Evolutionary conservation across 2,888 invertebrate genomes (phyloP), one percentile per base, ranked within the genome.

Genomic region (Parelbella ahira): DNA sequence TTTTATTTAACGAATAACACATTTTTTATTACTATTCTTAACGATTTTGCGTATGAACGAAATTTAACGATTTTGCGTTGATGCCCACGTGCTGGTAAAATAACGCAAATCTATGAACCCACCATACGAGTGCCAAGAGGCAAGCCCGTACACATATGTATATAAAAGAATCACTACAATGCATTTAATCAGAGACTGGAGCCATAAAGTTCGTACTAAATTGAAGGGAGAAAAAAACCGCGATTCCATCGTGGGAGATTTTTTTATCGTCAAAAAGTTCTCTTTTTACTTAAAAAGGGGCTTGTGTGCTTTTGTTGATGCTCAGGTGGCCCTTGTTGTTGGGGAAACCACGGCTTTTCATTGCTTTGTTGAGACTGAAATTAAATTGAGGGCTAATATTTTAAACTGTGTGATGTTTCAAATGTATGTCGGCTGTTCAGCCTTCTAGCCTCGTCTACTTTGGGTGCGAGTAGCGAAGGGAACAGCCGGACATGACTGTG

Each of bases 161-260:
- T 10, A 38, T 38, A 32, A 39, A 33, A n/a, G 12, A 30, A 15
- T 4, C 5, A 27, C 32, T 6, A 41, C 39, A 41, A 41, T 41
- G 7, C 39, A 4, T 7, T 32, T 32, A 41, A 41, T 41, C 39
- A 41, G n/a, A n/a, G n/a, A n/a, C n/a, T n/a, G n/a, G 12, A 41
- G 25, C 24, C 36, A 49, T 38, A 47, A 44, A 54, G 52, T 56
- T 46, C 53, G 60, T 56, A 55, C 68, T 60, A 68, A 41, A 15
- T 27, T 41, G 33, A 41, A 41, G 27, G 21, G 41, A 29, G 27
- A 55, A 76, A 76, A 76, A 77, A 79, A 71, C 56, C 63, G 68
- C 69, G 70, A 54, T 60, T 53, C 65, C 60, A 60, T 68, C 81
- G 79, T 79, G 79, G 70, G 79, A 81, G 71, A 63, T 55, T 41